Evolutionary conservation across 2,113 vertebrate genomes (phyloP), one percentile per base, ranked within the genome.

Genomic region (Pygoscelis antarcticus): DNA sequence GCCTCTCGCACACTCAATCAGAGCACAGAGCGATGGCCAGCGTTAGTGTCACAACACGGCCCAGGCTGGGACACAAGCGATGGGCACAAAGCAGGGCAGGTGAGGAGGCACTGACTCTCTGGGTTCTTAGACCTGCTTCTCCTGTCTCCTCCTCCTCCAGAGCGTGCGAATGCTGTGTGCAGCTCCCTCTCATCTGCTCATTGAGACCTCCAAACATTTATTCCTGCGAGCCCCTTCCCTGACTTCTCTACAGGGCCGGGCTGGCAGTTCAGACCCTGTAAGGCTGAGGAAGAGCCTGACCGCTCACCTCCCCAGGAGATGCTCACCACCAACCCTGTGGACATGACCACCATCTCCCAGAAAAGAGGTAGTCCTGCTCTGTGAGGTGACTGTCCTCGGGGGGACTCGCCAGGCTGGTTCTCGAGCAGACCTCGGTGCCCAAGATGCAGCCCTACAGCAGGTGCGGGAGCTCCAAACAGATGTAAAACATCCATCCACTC

Each of bases 131-230:
- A 71, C 23, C 78, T 77, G 34, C 58, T 46, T 22, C 40, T 46
- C 20, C 32, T 13, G 8, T 46, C 46, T 47, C 55, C 38, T 79
- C 42, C 36, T 49, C 11, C 47, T 23, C 27, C 47, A 57, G 49
- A 27, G 19, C 1, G 4, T 0, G 0, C 14, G 27, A 19, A 64
- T 57, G 19, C 23, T 29, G 19, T 0, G 0, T 8, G 18, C 40
- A 46, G 69, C 47, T 82, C 30, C 70, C 36, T 58, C 51, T n/a
- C 51, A 40, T 21, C 79, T 66, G 58, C 85, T 70, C 2, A 0
- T 26, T 8, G 12, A 62, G 23, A 79, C 21, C 55, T 64, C 44
- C 49, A 52, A n/a, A 57, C 0, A 0, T 83, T 66, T 10, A 83
- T 20, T 69, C 30, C 40, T 49, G 52, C 1, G 1, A 57, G 15